Base-by-base conservation (phyloP, 2,797 vertebrate genomes). In the Liparis tanakae region DNA sequence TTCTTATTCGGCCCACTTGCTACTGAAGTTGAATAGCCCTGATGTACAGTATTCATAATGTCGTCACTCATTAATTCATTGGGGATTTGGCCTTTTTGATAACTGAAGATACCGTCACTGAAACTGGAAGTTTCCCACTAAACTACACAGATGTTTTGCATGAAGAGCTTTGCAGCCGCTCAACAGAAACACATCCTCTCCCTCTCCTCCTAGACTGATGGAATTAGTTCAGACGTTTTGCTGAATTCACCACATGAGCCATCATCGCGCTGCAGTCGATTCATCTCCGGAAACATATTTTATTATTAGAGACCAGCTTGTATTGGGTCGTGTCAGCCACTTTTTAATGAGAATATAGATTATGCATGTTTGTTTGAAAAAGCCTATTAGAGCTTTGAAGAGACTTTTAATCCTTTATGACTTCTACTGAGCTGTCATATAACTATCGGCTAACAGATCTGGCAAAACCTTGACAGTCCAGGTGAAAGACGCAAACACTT, bases 381-480 rank as follows among this genome's bases (percentile, higher is more conserved):
- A 37, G 44, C 20, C 20, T 41, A 3, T 67, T 18, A 8, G 39
- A 60, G 10, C 10, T 73, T 59, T 73, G 63, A 34, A 55, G 22
- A 13, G 20, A 25, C 15, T 46, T 44, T 56, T 9, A 25, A 3
- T 61, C 25, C 14, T 39, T 7, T 10, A 14, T 61, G 39, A 41
- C 55, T 10, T 67, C 55, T 10, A 50, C 8, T 72, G 22, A 62
- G 22, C 53, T 4, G 7, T 34, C 37, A 6, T 22, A 44, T 2
- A 74, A 56, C 18, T 20, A 30, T 6, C 25, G 7, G 44, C 53
- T 5, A 56, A 36, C 67, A 65, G 44, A 56, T 48, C 6, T 39
- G 36, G 7, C 44, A 67, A 25, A 30, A 53, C 15, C 18, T 18
- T 7, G n/a, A 50, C 48, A 50, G 48, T 51, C 18, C 46, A 48